These are phyloP conservation scores for Himalopsyche kuldschensis DNA, from an alignment of 2,888 invertebrate genomes.

Conservation along the genomic window DNA sequence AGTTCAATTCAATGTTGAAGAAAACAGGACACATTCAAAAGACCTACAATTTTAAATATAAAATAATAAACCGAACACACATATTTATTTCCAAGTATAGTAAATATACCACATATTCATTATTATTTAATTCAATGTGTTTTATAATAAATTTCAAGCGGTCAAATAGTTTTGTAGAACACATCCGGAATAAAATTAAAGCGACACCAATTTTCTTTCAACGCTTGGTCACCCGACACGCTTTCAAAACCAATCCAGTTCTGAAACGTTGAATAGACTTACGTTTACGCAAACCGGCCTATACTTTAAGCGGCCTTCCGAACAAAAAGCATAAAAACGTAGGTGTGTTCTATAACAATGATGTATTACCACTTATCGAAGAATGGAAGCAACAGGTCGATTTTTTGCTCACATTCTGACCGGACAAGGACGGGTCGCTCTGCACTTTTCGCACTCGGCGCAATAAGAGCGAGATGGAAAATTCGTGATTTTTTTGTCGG, in stretches of 20 bases:
- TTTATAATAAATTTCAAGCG: too few relatives aligned
- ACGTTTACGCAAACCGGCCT: neutral
- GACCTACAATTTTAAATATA: too few relatives aligned
- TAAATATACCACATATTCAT: too few relatives aligned
- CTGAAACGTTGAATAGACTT: neutral
- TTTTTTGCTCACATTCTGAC: conserved; percentile 22
- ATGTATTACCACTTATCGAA: neutral
- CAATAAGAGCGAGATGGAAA: neutral
- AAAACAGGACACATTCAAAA: too few relatives aligned
- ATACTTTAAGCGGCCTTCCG: neutral
- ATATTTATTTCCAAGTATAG: too few relatives aligned
- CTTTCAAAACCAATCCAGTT: conserved; percentile 12
- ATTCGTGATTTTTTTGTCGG: neutral
- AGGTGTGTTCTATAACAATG: neutral
- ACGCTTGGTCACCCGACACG: neutral
- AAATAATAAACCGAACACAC: too few relatives aligned
- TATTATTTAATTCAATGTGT: too few relatives aligned
- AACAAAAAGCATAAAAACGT: neutral
- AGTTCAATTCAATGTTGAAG: too few relatives aligned
- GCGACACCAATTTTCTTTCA: neutral
- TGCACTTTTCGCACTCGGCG: neutral
- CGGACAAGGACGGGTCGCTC: conserved; percentile 27
- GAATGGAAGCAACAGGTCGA: conserved; percentile 31
- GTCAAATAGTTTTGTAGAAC: too few relatives aligned
- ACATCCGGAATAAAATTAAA: too few relatives aligned